Evolutionary conservation across 2,888 invertebrate species (phyloP), one percentile per base, ranked within the genome.

Genomic region (Pristionchus maxplancki): DNA sequence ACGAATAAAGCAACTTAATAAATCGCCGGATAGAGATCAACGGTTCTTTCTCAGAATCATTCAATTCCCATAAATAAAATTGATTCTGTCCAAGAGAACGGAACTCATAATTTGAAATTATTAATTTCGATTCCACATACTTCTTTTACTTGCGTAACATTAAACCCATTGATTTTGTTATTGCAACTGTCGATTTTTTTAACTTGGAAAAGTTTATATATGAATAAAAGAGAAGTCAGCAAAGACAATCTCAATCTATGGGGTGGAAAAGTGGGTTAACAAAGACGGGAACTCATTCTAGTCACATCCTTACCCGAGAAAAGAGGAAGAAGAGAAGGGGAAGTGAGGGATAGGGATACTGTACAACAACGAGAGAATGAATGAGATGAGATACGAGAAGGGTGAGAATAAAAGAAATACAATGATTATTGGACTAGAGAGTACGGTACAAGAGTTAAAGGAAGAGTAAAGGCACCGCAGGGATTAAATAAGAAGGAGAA

Each of bases 261-360:
- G n/a, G 53, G 82, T n/a, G 78, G 78, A 83, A 83, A 83, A 34
- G 82, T 31, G 53, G 53, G 53, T 31, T 34, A 50, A 83, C 37
- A 83, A 53, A 48, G 50, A 53, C 53, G 53, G 31, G 50, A 50
- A 83, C 82, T 83, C 82, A 83, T 53, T 50, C 82, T 83, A 83
- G 82, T 83, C 82, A 83, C 53, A 53, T 53, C 82, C 82, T 83
- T 83, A 83, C 82, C 82, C 82, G 82, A 50, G 34, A 83, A 83
- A 34, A 83, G 34, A 83, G 53, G 81, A 81, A 83, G 82, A 53
- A 83, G 53, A 83, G 50, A 44, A 37, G 50, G 44, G 82, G 82
- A 44, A 83, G 53, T 37, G 53, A 81, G 82, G 53, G 50, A 13
- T 34, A 48, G 37, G 50, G 44, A 83, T 83, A 83, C 82, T 83